These are phyloP conservation scores for Siniperca undulata DNA, from an alignment of 2,797 vertebrate species.

Conservation along the genomic window DNA sequence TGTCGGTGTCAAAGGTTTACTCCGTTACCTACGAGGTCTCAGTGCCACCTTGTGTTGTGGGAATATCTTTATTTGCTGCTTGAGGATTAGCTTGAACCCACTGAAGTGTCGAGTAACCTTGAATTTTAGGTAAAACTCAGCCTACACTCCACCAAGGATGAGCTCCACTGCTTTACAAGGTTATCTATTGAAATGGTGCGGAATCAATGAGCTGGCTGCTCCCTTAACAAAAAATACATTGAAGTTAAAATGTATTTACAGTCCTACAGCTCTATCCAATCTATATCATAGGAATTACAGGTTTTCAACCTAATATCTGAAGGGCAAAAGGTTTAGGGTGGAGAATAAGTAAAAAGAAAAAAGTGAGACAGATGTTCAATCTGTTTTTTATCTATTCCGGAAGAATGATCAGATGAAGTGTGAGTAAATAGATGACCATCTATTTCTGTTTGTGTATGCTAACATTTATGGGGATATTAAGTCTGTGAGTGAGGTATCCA, in stretches of 20 bases:
- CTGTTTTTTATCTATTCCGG: slow-evolving; percentile 67
- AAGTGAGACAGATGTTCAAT: slow-evolving; percentile 60
- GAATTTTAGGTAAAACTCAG: slow-evolving; percentile 19
- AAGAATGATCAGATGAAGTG: slow-evolving; percentile 69
- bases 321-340: slow-evolving; percentile 16
- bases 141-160: background rate
- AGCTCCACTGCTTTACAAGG: slow-evolving; percentile 16
- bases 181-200: slow-evolving; percentile 14
- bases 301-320: slow-evolving; percentile 34
- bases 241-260: slow-evolving; percentile 29
- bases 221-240: slow-evolving; percentile 20
- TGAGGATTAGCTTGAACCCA: background rate
- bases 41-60: slow-evolving; percentile 78
- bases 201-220: slow-evolving; percentile 20
- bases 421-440: slow-evolving; percentile 74
- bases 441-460: slow-evolving; percentile 82
- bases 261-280: background rate
- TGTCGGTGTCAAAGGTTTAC: slow-evolving; percentile 63
- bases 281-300: slow-evolving; percentile 22
- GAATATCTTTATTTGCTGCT: slow-evolving; percentile 21
- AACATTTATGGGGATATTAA: slow-evolving; percentile 82
- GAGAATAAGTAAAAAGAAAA: slow-evolving; percentile 39
- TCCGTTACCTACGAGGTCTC: slow-evolving; percentile 49
- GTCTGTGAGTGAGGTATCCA: slow-evolving; percentile 79
- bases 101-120: background rate